phyloP scores from a whole-genome alignment of 2,888 invertebrate species.

The Phrixothrix hirtus region DNA sequence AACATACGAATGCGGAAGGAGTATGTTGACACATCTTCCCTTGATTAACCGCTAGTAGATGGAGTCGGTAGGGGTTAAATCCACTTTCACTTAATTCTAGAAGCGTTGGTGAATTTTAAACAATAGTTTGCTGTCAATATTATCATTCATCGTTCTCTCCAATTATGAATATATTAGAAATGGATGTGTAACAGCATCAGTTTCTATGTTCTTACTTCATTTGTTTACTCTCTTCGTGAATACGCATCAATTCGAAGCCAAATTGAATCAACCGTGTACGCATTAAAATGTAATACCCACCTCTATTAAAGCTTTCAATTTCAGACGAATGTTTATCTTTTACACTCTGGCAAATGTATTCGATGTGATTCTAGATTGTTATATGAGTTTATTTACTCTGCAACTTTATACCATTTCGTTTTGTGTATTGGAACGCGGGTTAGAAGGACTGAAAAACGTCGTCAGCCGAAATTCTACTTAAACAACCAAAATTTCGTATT shows the following conservation, averaged over 20 bases:
- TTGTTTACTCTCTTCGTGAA: slow-evolving; percentile 48
- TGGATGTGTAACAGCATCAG: slow-evolving; percentile 42
- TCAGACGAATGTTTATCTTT: slow-evolving; percentile 54
- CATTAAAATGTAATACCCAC: slow-evolving; percentile 55
- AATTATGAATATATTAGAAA: slow-evolving; percentile 48
- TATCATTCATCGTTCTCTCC: slow-evolving; percentile 47
- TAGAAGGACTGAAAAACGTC: slow-evolving; percentile 32
- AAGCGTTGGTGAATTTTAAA: slow-evolving; percentile 54
- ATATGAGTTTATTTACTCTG: slow-evolving; percentile 45
- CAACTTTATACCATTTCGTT: slow-evolving; percentile 38
- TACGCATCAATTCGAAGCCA: slow-evolving; percentile 46
- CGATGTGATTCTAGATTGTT: slow-evolving; percentile 42
- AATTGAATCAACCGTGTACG: slow-evolving; percentile 53
- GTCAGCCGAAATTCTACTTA: slow-evolving; percentile 37
- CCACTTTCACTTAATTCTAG: slow-evolving; percentile 55
- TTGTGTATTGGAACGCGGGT: slow-evolving; percentile 25
- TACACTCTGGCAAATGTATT: slow-evolving; percentile 44
- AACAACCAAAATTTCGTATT: slow-evolving; percentile 30
- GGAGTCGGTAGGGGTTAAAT: slow-evolving; percentile 48
- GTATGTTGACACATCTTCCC: slow-evolving; percentile 36
- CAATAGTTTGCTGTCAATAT: slow-evolving; percentile 55
- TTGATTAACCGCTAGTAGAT: slow-evolving; percentile 48
- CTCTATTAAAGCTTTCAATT: slow-evolving; percentile 55
- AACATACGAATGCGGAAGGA: slow-evolving; percentile 27
- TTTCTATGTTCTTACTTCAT: slow-evolving; percentile 36